phyloP scores from a whole-genome alignment of 1,140 invertebrate species.

The Matsumurasca onukii region DNA sequence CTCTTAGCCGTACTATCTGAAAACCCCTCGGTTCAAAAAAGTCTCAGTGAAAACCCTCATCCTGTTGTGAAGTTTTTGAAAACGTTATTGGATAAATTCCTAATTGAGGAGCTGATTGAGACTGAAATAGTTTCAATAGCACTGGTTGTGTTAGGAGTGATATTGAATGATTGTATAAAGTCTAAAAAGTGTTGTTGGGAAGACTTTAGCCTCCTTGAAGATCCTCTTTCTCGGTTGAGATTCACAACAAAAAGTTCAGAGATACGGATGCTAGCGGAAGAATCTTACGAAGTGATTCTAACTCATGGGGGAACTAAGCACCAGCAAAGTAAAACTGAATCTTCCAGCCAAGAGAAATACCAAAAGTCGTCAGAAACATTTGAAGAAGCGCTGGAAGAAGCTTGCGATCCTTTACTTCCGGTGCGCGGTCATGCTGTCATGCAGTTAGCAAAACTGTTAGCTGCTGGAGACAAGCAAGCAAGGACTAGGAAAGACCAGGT shows the following conservation, averaged over 20 bases:
- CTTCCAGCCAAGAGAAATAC: slow-evolving; percentile 42
- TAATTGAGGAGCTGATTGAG: slow-evolving; percentile 35
- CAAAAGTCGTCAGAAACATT: slow-evolving; percentile 46
- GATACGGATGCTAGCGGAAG: slow-evolving; percentile 45
- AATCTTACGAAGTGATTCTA: slow-evolving; percentile 53
- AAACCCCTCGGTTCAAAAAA: slow-evolving; percentile 46
- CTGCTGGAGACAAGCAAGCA: slow-evolving; percentile 61
- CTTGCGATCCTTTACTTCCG: slow-evolving; percentile 73
- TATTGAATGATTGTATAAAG: slow-evolving; percentile 43
- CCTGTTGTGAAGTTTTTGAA: slow-evolving; percentile 47
- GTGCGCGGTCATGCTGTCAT: slow-evolving; percentile 78
- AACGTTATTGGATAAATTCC: slow-evolving; percentile 41
- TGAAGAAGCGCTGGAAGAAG: slow-evolving; percentile 64
- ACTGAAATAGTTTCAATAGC: slow-evolving; percentile 48
- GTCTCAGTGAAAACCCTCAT: slow-evolving; percentile 47
- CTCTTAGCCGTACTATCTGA: slow-evolving; percentile 47
- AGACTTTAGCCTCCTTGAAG: slow-evolving; percentile 51
- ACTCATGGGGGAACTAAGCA: slow-evolving; percentile 47
- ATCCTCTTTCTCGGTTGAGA: slow-evolving; percentile 48
- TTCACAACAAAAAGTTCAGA: slow-evolving; percentile 37
- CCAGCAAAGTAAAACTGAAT: slow-evolving; percentile 36
- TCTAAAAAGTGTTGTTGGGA: slow-evolving; percentile 44
- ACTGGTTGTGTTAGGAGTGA: slow-evolving; percentile 51
- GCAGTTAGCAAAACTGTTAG: slow-evolving; percentile 68
- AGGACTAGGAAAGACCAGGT: slow-evolving; percentile 64